Evolutionary conservation across 2,113 vertebrate species (phyloP).

Genomic region (Beaufortia kweichowensis): DNA sequence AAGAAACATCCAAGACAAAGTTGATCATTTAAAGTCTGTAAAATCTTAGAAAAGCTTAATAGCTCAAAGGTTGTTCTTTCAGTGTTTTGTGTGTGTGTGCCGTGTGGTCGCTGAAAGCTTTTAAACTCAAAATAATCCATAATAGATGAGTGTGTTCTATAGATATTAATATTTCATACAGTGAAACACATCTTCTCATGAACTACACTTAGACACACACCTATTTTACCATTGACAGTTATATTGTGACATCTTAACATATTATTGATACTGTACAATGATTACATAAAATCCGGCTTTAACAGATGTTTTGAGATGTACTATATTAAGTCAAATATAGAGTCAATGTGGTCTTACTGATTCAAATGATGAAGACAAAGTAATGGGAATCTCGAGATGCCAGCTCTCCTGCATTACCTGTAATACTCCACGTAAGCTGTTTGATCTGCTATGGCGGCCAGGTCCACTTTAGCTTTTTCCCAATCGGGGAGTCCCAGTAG

Average conservation of each 20-base stretch:
- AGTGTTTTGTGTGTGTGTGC: slow-evolving; percentile 7
- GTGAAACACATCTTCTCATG: slow-evolving; percentile 29
- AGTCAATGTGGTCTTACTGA: too few species aligned
- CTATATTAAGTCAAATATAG: background rate
- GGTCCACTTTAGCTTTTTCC: slow-evolving; percentile 72
- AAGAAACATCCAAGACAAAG: too few species aligned
- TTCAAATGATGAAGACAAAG: too few species aligned
- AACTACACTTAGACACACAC: background rate
- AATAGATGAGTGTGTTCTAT: slow-evolving; percentile 60
- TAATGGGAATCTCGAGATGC: background rate
- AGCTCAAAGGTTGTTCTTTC: too few species aligned
- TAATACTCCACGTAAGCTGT: slow-evolving; percentile 82
- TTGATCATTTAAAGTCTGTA: too few species aligned
- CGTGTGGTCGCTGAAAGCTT: slow-evolving; percentile 22
- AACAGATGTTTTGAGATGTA: slow-evolving; percentile 28
- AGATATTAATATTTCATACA: slow-evolving; percentile 57
- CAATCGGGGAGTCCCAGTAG: slow-evolving; percentile 84
- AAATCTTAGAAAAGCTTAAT: too few species aligned
- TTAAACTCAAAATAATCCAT: slow-evolving; percentile 55
- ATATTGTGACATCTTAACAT: background rate
- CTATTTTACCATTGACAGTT: background rate
- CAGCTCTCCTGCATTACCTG: slow-evolving; percentile 72
- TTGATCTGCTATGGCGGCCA: slow-evolving; percentile 73
- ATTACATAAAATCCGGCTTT: background rate
- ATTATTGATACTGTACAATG: background rate